phyloP scores from a whole-genome alignment of 2,797 vertebrate genomes.

The Garrulus glandarius region DNA sequence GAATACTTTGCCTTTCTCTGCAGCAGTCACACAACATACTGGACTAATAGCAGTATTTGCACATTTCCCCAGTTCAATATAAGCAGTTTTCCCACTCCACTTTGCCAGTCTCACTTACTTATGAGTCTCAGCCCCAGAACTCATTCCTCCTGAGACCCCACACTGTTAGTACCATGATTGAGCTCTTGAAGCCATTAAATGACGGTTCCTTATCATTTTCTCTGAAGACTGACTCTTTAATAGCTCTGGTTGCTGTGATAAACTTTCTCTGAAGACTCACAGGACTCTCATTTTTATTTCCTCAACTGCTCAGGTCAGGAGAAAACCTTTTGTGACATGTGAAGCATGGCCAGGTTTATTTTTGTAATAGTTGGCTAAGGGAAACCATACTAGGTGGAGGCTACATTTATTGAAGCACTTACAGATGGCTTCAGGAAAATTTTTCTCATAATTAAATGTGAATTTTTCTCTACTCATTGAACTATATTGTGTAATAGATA shows the following conservation, averaged over 20 bases:
- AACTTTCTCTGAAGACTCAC: neutral
- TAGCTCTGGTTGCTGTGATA: neutral
- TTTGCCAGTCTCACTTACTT: fast-evolving
- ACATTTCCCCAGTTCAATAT: fast-evolving
- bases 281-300: neutral
- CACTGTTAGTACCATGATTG: neutral
- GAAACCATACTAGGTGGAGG: neutral
- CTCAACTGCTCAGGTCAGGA: neutral
- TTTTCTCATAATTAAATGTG: neutral
- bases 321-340: neutral
- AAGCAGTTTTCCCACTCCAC: neutral
- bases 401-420: neutral
- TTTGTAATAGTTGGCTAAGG: neutral
- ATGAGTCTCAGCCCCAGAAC: neutral
- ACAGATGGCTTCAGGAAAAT: neutral
- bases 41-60: neutral
- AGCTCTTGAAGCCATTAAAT: neutral
- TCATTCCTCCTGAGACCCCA: neutral
- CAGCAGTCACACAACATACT: fast-evolving
- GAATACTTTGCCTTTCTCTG: neutral
- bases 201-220: neutral
- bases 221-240: neutral
- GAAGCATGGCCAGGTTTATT: neutral
- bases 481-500: neutral
- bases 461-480: neutral